Evolutionary conservation across 2,888 invertebrate genomes (phyloP).

Genomic region (Campoplex nolae): DNA sequence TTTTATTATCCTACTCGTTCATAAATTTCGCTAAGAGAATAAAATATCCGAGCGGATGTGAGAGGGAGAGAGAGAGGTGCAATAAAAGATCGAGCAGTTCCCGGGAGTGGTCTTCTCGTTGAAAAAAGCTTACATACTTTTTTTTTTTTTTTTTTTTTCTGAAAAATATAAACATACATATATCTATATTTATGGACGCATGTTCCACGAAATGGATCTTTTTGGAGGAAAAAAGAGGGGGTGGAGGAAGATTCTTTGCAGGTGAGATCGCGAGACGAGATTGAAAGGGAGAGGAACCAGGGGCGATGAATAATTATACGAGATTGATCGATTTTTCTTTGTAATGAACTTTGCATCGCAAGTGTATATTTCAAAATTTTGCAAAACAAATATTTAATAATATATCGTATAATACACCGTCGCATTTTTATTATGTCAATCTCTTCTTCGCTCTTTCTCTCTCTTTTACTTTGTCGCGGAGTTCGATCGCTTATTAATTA

Average conservation of each 20-base stretch:
- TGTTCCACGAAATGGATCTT: slow-evolving; percentile 53
- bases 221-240: not conserved
- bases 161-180: slow-evolving; percentile 33
- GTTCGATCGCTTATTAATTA: slow-evolving; percentile 44
- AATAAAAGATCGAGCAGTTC: slow-evolving; percentile 60
- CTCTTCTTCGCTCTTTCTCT: slow-evolving; percentile 27
- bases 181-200: slow-evolving; percentile 35
- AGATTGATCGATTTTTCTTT: slow-evolving; percentile 60
- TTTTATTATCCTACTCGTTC: slow-evolving; percentile 82
- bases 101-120: slow-evolving; percentile 53
- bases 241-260: slow-evolving; percentile 46
- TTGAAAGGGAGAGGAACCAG: not conserved
- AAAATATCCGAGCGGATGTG: slow-evolving; percentile 76
- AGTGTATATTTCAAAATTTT: slow-evolving; percentile 81
- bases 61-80: slow-evolving; percentile 36
- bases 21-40: slow-evolving; percentile 82
- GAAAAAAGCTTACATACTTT: slow-evolving; percentile 49
- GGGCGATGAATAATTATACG: slow-evolving; percentile 38
- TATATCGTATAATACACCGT: slow-evolving; percentile 76
- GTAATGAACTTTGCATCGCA: slow-evolving; percentile 74
- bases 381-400: slow-evolving; percentile 77
- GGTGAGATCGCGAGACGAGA: slow-evolving; percentile 11
- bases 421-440: slow-evolving; percentile 50
- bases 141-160: slow-evolving; percentile 52
- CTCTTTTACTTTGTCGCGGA: slow-evolving; percentile 3